A percentile compares a stretch with the other conserved stretches of the same genome.
phyloP scores from a whole-genome alignment of 53 echinoderm and acorn worm species.

The Zoroaster sp. region DNA sequence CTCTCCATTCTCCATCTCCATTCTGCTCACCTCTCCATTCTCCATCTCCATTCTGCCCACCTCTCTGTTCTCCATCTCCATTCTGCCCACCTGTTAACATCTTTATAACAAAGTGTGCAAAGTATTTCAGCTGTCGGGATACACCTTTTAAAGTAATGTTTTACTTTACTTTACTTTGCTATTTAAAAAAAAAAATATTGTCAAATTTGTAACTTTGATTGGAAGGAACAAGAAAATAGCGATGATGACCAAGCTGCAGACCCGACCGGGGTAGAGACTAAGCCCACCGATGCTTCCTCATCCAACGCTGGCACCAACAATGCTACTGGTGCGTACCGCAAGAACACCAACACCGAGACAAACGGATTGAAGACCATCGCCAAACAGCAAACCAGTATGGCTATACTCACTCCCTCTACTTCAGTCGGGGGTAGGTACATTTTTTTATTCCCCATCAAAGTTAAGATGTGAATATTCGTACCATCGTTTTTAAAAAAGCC shows the following conservation, averaged over 20 bases:
- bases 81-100: background rate
- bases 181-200: no score
- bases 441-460: no score
- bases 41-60: no score
- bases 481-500: no score
- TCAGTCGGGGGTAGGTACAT: constrained; percentile 47
- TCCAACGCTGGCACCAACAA: background rate
- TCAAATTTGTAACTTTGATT: background rate
- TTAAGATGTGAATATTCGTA: no score
- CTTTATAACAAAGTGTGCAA: no score
- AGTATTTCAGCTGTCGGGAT: no score
- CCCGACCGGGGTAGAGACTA: background rate
- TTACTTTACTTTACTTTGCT: no score
- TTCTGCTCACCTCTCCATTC: no score
- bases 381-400: constrained; percentile 3
- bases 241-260: background rate
- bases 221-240: constrained; percentile 17
- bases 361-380: constrained; percentile 32
- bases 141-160: no score
- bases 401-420: background rate
- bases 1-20: background rate
- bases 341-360: constrained; percentile 28
- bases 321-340: constrained; percentile 24
- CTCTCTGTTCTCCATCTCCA: no score
- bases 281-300: background rate